Percentiles rank a stretch among this genome's conserved stretches.
Conservation (phyloP, 2,113 vertebrate species). For the Apeltes quadracus region DNA sequence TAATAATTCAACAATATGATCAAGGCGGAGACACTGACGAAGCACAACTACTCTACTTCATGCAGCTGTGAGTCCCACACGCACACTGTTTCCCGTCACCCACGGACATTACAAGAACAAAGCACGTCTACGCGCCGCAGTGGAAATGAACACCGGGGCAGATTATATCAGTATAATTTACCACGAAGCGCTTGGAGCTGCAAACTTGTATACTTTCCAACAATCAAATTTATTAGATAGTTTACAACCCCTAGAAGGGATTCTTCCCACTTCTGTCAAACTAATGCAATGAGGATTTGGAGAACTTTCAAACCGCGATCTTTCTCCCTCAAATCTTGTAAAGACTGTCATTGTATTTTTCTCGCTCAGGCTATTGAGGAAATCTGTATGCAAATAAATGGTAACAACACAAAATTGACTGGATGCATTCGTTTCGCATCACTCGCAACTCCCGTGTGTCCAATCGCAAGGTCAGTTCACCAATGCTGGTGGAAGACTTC, state of each 20-base stretch:
- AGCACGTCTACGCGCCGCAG: neutral
- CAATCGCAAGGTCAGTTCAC: neutral
- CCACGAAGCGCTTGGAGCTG: neutral
- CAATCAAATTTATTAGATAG: constrained; percentile 14
- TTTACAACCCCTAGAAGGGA: neutral
- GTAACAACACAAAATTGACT: neutral
- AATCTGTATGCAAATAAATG: constrained; percentile 25
- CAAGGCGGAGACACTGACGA: constrained; percentile 14
- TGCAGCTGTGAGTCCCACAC: constrained; percentile 1
- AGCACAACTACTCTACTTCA: constrained; percentile 20
- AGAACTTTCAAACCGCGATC: constrained; percentile 40
- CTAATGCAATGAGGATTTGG: constrained; percentile 2
- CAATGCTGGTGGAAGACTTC: neutral
- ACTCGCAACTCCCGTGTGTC: neutral
- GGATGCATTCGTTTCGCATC: neutral
- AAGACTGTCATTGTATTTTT: constrained; percentile 32
- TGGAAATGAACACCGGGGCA: constrained; percentile 3
- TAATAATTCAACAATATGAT: constrained; percentile 1
- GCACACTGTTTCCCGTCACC: neutral
- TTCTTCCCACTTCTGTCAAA: constrained; percentile 4
- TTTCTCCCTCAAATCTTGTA: constrained; percentile 22
- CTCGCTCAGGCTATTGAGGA: constrained; percentile 22
- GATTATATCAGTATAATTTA: neutral
- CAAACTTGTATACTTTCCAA: constrained; percentile 20
- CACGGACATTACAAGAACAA: constrained; percentile 14